Conservation (phyloP, 1,140 invertebrate species). For the Calephelis nemesis region DNA sequence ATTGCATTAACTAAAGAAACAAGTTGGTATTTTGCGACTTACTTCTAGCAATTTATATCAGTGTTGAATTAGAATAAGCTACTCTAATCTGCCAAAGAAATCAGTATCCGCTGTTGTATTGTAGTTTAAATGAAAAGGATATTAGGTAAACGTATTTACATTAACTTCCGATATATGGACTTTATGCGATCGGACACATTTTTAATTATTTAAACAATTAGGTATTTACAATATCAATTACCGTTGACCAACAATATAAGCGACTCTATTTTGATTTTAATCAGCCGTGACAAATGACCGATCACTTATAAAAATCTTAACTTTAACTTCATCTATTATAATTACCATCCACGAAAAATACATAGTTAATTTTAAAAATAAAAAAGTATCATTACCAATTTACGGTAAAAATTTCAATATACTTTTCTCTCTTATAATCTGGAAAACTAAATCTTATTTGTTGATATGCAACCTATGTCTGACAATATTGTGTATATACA, state of each 20-base stretch:
- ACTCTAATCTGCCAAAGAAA: too few relatives aligned
- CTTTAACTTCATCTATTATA: conserved; percentile 59
- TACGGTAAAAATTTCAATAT: conserved; percentile 18
- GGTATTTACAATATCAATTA: too few relatives aligned
- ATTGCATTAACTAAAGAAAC: too few relatives aligned
- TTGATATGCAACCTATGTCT: conserved; percentile 56
- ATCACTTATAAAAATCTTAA: conserved; percentile 55
- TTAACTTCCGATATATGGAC: too few relatives aligned
- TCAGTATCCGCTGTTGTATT: too few relatives aligned
- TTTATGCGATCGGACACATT: too few relatives aligned
- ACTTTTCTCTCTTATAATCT: conserved; percentile 33
- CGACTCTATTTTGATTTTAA: conserved; percentile 7
- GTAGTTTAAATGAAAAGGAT: conserved; percentile 2
- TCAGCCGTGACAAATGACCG: conserved; percentile 55
- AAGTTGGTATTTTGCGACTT: too few relatives aligned
- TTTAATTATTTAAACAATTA: too few relatives aligned
- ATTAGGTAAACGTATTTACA: too few relatives aligned
- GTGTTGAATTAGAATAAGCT: too few relatives aligned
- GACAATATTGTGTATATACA: conserved; percentile 46
- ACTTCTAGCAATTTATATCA: too few relatives aligned
- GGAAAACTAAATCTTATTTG: conserved; percentile 40
- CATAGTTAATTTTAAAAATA: conserved; percentile 31
- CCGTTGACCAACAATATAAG: too few relatives aligned
- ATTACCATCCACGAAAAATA: conserved; percentile 58
- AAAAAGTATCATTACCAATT: conserved; percentile 4